Conservation (phyloP, 2,888 invertebrate genomes). For the Xiphydria camelus region DNA sequence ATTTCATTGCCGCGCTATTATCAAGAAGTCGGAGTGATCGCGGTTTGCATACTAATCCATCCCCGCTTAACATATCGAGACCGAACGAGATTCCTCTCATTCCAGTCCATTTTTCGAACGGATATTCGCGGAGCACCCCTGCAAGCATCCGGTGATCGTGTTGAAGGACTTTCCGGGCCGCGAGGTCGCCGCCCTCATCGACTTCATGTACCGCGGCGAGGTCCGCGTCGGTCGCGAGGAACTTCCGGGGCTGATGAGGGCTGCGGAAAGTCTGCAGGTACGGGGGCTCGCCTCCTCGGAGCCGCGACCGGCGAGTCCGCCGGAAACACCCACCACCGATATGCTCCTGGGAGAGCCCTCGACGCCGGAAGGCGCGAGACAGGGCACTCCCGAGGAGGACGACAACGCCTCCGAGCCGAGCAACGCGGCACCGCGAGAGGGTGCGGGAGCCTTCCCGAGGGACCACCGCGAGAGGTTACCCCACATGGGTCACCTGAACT, state of each 20-base stretch:
- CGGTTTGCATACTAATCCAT: background rate
- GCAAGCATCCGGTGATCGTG: slow-evolving; percentile 92
- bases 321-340: slow-evolving; percentile 56
- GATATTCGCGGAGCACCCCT: slow-evolving; percentile 88
- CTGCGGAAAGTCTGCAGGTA: slow-evolving; percentile 85
- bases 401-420: slow-evolving; percentile 41
- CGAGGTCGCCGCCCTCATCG: slow-evolving; percentile 87
- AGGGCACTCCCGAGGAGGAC: slow-evolving; percentile 43
- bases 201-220: slow-evolving; percentile 94
- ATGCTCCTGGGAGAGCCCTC: slow-evolving; percentile 62
- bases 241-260: slow-evolving; percentile 79
- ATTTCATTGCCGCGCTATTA: too few species aligned
- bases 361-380: slow-evolving; percentile 56
- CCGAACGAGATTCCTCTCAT: slow-evolving; percentile 16
- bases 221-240: slow-evolving; percentile 87
- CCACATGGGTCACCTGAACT: slow-evolving; percentile 54
- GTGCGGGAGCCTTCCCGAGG: slow-evolving; percentile 55
- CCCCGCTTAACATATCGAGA: background rate
- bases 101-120: slow-evolving; percentile 87
- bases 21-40: background rate
- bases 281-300: slow-evolving; percentile 72
- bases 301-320: slow-evolving; percentile 58
- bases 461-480: slow-evolving; percentile 57
- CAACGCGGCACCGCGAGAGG: slow-evolving; percentile 60
- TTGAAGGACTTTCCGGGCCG: slow-evolving; percentile 87